Evolutionary conservation across 2,888 invertebrate species (phyloP).

Genomic region (Pammene fasciana): DNA sequence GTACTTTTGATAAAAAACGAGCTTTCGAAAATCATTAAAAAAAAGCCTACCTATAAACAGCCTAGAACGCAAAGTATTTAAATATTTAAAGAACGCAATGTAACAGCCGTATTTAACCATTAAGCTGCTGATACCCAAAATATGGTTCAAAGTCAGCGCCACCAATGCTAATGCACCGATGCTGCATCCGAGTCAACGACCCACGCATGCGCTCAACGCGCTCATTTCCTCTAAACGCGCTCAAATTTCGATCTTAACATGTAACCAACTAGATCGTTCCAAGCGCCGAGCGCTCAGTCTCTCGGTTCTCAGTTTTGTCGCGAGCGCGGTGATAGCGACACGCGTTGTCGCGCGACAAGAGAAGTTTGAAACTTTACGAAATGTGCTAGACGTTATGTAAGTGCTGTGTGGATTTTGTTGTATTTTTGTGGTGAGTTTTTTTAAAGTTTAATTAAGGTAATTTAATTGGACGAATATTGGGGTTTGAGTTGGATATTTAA

Average conservation of each 20-base stretch:
- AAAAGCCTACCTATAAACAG: no score
- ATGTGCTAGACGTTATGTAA: conserved; percentile 32
- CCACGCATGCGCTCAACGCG: conserved; percentile 75
- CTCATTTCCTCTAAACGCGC: conserved; percentile 69
- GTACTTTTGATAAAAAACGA: no score
- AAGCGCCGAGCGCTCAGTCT: conserved; percentile 42
- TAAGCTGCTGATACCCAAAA: conserved; percentile 14
- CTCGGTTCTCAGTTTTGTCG: conserved; percentile 61
- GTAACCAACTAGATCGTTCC: conserved; percentile 62
- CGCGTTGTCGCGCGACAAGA: conserved; percentile 51
- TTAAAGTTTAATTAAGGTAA: neutral
- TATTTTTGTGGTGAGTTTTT: conserved; percentile 32
- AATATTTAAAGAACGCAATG: neutral
- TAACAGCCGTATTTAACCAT: neutral
- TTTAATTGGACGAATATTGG: neutral
- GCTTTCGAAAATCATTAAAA: no score
- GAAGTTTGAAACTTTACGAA: conserved; percentile 35
- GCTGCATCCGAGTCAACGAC: conserved; percentile 74
- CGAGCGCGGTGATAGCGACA: conserved; percentile 56
- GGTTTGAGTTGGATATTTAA: neutral
- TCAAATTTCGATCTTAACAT: conserved; percentile 81
- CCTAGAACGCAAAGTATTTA: no score
- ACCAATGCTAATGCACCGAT: conserved; percentile 45
- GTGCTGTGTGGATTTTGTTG: conserved; percentile 34
- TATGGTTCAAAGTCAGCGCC: conserved; percentile 14